A percentile compares a stretch with the other conserved stretches of the same genome.
Evolutionary conservation across 1,140 invertebrate genomes (phyloP).

Genomic region (Drosophila orosa): DNA sequence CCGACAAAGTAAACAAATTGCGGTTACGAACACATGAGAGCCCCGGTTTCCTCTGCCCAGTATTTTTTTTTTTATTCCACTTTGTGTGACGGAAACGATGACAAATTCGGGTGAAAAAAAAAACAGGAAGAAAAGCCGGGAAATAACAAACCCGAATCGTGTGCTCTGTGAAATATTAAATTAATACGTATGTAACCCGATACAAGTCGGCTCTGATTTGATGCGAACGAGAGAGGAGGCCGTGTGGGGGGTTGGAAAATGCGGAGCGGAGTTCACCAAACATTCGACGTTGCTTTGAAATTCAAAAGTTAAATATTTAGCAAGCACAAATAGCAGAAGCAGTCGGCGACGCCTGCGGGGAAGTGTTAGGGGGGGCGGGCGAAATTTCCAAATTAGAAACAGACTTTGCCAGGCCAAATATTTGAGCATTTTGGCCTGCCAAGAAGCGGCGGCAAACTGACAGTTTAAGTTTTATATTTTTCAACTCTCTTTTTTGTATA

Average conservation of each 20-base stretch:
- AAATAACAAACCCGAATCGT: conserved; percentile 39
- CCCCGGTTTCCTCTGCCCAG: conserved; percentile 6
- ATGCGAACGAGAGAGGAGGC: neutral
- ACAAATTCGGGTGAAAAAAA: conserved; percentile 31
- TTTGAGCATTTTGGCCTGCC: conserved; percentile 55
- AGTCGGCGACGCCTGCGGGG: conserved; percentile 18
- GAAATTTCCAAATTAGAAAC: conserved; percentile 67
- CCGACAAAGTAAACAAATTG: conserved; percentile 76
- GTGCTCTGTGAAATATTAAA: conserved; percentile 63
- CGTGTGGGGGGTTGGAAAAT: conserved; percentile 6
- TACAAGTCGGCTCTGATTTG: conserved; percentile 48
- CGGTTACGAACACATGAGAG: conserved; percentile 72
- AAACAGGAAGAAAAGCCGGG: neutral
- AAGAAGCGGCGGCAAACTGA: conserved; percentile 10
- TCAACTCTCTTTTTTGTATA: conserved; percentile 19
- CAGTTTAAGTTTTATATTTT: conserved; percentile 45
- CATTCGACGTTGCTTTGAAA: conserved; percentile 63
- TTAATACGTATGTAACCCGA: conserved; percentile 65
- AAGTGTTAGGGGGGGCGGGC: conserved; percentile 18
- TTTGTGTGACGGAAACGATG: conserved; percentile 48
- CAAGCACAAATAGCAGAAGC: conserved; percentile 51
- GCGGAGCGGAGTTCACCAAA: conserved; percentile 26
- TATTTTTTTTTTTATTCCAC: conserved; percentile 30
- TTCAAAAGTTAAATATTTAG: conserved; percentile 73
- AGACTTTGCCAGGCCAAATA: conserved; percentile 58